phyloP scores from a whole-genome alignment of 2,113 vertebrate genomes.

The Oceanites oceanicus region DNA sequence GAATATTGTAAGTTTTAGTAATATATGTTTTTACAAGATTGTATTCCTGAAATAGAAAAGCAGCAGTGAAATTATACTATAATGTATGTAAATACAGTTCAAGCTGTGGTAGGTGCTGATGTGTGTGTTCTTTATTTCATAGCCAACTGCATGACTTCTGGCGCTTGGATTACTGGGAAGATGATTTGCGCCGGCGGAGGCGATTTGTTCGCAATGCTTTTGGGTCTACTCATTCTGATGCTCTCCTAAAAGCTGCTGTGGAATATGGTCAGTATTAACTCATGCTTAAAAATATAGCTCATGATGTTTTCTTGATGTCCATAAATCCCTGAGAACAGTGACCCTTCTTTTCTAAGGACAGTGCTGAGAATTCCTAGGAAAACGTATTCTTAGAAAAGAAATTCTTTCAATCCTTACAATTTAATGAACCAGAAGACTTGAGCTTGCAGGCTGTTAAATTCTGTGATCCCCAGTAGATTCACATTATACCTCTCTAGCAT shows the following conservation, averaged over 20 bases:
- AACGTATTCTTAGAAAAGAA: neutral
- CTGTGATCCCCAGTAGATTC: neutral
- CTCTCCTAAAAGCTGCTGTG: conserved; percentile 84
- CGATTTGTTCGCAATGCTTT: conserved; percentile 95
- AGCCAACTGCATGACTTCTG: conserved; percentile 96
- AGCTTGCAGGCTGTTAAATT: conserved; percentile 10
- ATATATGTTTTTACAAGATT: conserved; percentile 14
- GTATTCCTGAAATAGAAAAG: conserved; percentile 19
- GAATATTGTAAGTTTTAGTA: conserved; percentile 33
- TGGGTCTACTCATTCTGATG: conserved; percentile 91
- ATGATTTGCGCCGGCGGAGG: conserved; percentile 92
- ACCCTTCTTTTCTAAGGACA: neutral
- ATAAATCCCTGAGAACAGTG: neutral
- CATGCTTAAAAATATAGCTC: neutral
- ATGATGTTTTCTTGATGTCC: neutral
- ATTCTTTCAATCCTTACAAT: neutral
- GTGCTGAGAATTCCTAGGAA: neutral
- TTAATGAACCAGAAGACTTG: neutral
- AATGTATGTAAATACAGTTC: conserved; percentile 11
- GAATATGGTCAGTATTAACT: conserved; percentile 88
- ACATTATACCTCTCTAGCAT: neutral
- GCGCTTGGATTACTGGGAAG: conserved; percentile 99
- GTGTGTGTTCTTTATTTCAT: conserved; percentile 28
- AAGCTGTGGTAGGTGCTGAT: conserved; percentile 41
- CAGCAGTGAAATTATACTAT: neutral